Evolutionary conservation across 2,888 invertebrate species (phyloP), one percentile per base, ranked within the genome.

Genomic region (Glyphotaelius pellucidus): DNA sequence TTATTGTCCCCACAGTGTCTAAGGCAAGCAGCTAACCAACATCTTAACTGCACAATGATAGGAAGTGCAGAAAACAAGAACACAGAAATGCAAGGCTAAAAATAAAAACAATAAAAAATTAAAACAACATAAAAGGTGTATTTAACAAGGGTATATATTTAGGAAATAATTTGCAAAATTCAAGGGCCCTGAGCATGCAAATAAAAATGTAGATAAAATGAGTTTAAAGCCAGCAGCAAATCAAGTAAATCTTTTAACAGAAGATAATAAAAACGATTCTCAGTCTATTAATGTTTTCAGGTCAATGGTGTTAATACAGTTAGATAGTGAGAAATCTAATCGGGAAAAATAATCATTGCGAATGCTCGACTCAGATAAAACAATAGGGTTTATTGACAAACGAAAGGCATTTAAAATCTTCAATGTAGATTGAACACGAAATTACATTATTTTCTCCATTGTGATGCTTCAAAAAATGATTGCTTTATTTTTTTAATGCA

Each of bases 1-100:
- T 67, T 67, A 67, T n/a, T 67, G 7, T 67, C 67, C 67, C n/a
- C 4, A 85, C 42, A n/a, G 85, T 35, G 35, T 35, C 38, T 67
- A 83, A 83, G 15, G 89, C 80, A 80, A 80, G 89, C 89, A 80
- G 19, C 89, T 80, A 89, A 80, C 42, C 89, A 89, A 89, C 89
- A 89, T 89, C 89, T 38, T 32, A 89, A 89, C 80, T 30, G 42
- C 32, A n/a, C 30, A 32, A 67, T 19, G 7, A 47, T 15, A 25
- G 7, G 32, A 67, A 88, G 31, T 32, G 42, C 30, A 86, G 9
- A 88, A 88, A 52, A 86, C 30, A 86, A 42, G 7, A 86, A 42
- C 47, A 47, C 42, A 12, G 14, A 35, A 38, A 42, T 85, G 85
- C 85, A 38, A 38, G 85, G 42, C 85, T 85, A 35, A 47, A 86